phyloP scores from a whole-genome alignment of 2,797 vertebrate genomes.

The Hirundo rustica region DNA sequence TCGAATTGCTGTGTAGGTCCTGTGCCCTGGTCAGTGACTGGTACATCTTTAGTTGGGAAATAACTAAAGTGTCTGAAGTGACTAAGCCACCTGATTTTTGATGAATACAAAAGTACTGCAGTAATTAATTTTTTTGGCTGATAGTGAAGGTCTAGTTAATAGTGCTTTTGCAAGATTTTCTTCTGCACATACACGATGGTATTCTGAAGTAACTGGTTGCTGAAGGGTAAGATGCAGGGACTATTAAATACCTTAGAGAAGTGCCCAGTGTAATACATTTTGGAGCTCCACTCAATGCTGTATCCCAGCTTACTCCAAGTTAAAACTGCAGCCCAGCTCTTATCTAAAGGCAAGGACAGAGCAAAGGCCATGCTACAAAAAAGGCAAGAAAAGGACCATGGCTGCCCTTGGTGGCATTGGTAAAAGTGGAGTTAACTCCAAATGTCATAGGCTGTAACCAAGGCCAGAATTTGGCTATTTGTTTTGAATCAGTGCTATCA shows the following conservation, averaged over 20 bases:
- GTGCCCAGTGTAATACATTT: neutral
- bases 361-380: neutral
- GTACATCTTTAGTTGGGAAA: neutral
- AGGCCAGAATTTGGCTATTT: slow-evolving; percentile 33
- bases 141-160: neutral
- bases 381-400: neutral
- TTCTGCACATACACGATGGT: neutral
- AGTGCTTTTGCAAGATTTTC: neutral
- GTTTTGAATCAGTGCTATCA: slow-evolving; percentile 51
- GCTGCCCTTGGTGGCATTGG: neutral
- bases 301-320: neutral
- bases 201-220: neutral
- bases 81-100: slow-evolving; percentile 8
- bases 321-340: neutral
- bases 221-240: neutral
- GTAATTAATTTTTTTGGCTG: neutral
- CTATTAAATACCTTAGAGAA: neutral
- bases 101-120: neutral
- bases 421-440: slow-evolving; percentile 36
- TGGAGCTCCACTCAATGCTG: neutral
- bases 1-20: neutral
- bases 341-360: neutral
- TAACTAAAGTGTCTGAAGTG: slow-evolving; percentile 10
- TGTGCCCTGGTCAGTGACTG: neutral
- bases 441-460: slow-evolving; percentile 24